Conservation (phyloP, 1,140 invertebrate species). For the Brachystomella parvula region DNA sequence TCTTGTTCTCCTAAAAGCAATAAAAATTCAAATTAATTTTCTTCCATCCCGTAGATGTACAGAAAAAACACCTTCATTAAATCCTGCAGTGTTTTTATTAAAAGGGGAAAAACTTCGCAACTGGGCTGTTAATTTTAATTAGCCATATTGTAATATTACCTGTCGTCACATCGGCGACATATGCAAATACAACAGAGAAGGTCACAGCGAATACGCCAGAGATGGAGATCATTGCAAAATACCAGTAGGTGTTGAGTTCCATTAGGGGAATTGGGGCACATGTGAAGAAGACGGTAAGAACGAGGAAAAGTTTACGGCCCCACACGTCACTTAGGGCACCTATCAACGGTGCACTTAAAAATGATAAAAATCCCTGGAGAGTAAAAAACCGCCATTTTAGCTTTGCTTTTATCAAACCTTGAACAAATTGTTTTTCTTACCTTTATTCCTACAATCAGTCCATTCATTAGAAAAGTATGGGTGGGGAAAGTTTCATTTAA, state of each 20-base stretch:
- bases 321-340: constrained; percentile 95
- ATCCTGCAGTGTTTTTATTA: too few species aligned
- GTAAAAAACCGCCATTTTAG: not conserved
- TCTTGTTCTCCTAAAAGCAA: constrained; percentile 68
- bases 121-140: too few species aligned
- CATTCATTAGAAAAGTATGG: constrained; percentile 99
- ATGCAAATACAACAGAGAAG: constrained; percentile 97
- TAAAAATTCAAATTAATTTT: constrained; percentile 13
- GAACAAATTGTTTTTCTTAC: constrained; percentile 45
- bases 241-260: constrained; percentile 99
- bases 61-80: too few species aligned
- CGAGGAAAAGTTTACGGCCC: constrained; percentile 95
- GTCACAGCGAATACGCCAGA: constrained; percentile 98
- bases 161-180: constrained; percentile 95
- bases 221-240: constrained; percentile 98
- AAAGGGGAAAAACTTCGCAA: too few species aligned
- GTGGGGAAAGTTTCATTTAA: constrained; percentile 96
- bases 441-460: constrained; percentile 94
- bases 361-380: constrained; percentile 85
- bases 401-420: not conserved
- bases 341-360: constrained; percentile 91
- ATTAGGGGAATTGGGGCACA: constrained; percentile 98
- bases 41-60: too few species aligned
- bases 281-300: constrained; percentile 98
- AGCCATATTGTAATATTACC: too few species aligned